These are phyloP conservation scores for Piezodorus guildinii DNA, from an alignment of 1,140 invertebrate genomes.

Conservation along the genomic window DNA sequence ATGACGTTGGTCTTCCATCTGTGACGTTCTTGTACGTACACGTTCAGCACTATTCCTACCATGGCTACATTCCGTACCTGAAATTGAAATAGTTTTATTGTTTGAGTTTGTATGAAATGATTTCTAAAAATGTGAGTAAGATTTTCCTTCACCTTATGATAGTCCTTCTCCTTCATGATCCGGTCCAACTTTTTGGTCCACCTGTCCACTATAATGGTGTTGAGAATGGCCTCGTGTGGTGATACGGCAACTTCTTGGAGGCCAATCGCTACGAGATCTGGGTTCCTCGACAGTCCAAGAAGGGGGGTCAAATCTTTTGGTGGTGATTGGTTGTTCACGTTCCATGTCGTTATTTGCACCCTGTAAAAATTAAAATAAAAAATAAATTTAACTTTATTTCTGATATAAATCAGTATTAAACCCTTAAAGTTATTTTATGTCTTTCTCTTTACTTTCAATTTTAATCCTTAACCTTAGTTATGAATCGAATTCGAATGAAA, in stretches of 20 bases:
- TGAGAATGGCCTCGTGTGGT: background rate
- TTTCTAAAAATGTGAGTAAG: too few relatives aligned
- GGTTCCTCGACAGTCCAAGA: background rate
- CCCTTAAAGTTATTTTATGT: too few relatives aligned
- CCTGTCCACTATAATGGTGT: background rate
- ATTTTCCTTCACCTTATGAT: background rate
- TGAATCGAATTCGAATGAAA: too few relatives aligned
- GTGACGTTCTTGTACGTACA: background rate
- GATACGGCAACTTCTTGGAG: background rate
- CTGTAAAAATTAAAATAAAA: background rate
- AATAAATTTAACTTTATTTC: too few relatives aligned
- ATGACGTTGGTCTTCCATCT: background rate
- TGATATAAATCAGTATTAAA: too few relatives aligned
- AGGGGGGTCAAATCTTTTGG: background rate
- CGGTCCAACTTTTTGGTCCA: background rate
- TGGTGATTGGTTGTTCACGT: conserved; percentile 3
- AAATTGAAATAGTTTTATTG: background rate
- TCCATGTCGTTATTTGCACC: conserved; percentile 4
- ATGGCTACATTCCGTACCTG: background rate
- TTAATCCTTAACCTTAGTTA: too few relatives aligned
- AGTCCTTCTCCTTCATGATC: background rate
- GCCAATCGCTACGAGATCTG: background rate
- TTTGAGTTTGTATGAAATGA: too few relatives aligned
- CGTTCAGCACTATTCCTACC: conserved; percentile 1
- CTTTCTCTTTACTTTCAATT: too few relatives aligned